Conservation (phyloP, 2,888 invertebrate genomes). For the Habrosyne pyritoides region DNA sequence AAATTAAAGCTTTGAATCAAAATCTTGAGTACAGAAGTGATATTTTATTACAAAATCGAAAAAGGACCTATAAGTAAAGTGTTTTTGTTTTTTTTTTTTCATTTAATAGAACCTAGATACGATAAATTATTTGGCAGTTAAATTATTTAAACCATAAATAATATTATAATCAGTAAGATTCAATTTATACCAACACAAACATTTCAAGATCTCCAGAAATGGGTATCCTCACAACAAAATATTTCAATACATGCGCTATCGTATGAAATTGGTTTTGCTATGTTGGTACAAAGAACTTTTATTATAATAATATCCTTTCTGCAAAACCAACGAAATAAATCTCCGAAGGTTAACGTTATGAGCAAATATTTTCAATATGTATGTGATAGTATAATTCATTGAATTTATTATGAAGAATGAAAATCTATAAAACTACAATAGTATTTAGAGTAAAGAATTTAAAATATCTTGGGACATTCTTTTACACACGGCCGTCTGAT, state of each 20-base stretch:
- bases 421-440: too few relatives aligned
- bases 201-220: neutral
- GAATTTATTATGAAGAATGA: too few relatives aligned
- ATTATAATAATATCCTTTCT: neutral
- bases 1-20: too few relatives aligned
- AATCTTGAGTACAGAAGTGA: too few relatives aligned
- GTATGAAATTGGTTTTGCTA: neutral
- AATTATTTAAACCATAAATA: neutral
- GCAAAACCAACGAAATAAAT: neutral
- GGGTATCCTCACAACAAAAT: neutral
- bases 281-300: neutral
- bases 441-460: too few relatives aligned
- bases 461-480: too few relatives aligned
- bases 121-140: neutral
- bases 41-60: too few relatives aligned
- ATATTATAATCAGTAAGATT: neutral
- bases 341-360: neutral
- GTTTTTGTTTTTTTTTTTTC: too few relatives aligned
- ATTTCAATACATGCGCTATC: neutral
- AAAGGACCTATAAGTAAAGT: too few relatives aligned
- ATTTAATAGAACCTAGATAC: neutral
- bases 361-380: neutral
- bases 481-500: too few relatives aligned
- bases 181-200: neutral
- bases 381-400: neutral